Evolutionary conservation across 2,113 vertebrate genomes (phyloP), one percentile per base, ranked within the genome.

Genomic region (Mirza zaza): DNA sequence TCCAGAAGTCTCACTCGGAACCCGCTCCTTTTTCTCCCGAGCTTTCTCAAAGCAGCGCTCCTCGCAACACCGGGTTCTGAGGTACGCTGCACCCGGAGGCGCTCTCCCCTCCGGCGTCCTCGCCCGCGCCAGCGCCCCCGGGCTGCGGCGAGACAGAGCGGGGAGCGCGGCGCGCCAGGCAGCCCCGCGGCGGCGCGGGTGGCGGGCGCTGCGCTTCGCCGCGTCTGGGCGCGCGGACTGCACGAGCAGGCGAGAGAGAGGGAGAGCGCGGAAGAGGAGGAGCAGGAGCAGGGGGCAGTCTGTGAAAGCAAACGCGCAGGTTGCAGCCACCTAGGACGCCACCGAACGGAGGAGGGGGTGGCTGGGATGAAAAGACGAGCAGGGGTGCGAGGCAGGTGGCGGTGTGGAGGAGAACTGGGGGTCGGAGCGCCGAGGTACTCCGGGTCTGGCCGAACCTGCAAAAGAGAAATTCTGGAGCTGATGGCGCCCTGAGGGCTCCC

Each of bases 1-100:
- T 97, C 63, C 93, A 42, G 76, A 81, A 96, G 95, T 90, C 93
- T 61, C 85, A 6, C 91, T 85, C 50, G 11, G 25, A 87, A 57
- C 55, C 6, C 36, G 36, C 80, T 94, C 23, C 36, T 59, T 65
- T 39, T 7, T 6, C 61, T 57, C 61, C 36, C 0, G 45, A 67
- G 91, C 73, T 73, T 48, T 42, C 5, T 61, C 50, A 55, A 32
- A 95, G 82, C 86, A 9, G 68, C 8, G 67, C 87, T 87, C 48
- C 65, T 95, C 34, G 3, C 61, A 17, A 11, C 50, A 13, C 12
- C 55, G 0, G 6, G 18, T 75, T 57, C 9, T 34, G 4, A 36
- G 59, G 39, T 21, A 1, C 17, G 39, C 67, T 1, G 89, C n/a
- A 29, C 25, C 9, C 34, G 1, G 9, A 42, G 65, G 65, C 42